These are phyloP conservation scores for Psylliodes chrysocephalus DNA, from an alignment of 2,888 invertebrate species.

Conservation along the genomic window DNA sequence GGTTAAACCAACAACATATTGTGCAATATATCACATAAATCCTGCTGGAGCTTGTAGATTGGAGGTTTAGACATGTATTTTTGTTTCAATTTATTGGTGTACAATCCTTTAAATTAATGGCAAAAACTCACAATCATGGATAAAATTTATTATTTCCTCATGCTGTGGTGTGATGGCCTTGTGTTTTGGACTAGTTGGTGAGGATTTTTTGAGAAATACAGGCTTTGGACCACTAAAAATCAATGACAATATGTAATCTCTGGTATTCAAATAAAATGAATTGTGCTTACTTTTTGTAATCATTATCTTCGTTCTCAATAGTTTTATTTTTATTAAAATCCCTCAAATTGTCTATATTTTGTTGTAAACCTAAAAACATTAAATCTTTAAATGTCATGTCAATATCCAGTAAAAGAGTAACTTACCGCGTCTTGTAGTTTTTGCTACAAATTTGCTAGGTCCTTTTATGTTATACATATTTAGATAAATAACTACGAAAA, in stretches of 20 bases:
- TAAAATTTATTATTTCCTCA: slow-evolving; percentile 87
- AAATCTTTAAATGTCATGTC: slow-evolving; percentile 8
- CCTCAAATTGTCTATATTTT: slow-evolving; percentile 82
- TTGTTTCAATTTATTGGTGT: too few relatives aligned
- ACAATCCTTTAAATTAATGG: too few relatives aligned
- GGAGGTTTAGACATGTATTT: too few relatives aligned
- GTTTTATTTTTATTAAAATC: slow-evolving; percentile 75
- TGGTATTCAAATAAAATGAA: background rate
- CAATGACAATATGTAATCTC: slow-evolving; percentile 19
- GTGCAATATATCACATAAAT: too few relatives aligned
- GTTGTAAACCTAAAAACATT: slow-evolving; percentile 73
- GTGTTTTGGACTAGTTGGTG: slow-evolving; percentile 67
- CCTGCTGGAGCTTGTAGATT: too few relatives aligned
- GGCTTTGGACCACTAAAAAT: slow-evolving; percentile 79
- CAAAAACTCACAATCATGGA: slow-evolving; percentile 81
- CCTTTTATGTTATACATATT: slow-evolving; percentile 89
- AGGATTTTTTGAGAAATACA: slow-evolving; percentile 73
- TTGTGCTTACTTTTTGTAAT: slow-evolving; percentile 71
- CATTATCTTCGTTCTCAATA: slow-evolving; percentile 74
- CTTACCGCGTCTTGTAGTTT: slow-evolving; percentile 78
- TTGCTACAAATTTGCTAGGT: slow-evolving; percentile 88
- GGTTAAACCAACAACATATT: too few relatives aligned
- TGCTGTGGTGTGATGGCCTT: slow-evolving; percentile 80
- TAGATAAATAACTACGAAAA: too few relatives aligned
- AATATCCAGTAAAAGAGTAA: background rate